These are phyloP conservation scores for Platycercus adscitus DNA, from an alignment of 2,113 vertebrate genomes.

Conservation along the genomic window DNA sequence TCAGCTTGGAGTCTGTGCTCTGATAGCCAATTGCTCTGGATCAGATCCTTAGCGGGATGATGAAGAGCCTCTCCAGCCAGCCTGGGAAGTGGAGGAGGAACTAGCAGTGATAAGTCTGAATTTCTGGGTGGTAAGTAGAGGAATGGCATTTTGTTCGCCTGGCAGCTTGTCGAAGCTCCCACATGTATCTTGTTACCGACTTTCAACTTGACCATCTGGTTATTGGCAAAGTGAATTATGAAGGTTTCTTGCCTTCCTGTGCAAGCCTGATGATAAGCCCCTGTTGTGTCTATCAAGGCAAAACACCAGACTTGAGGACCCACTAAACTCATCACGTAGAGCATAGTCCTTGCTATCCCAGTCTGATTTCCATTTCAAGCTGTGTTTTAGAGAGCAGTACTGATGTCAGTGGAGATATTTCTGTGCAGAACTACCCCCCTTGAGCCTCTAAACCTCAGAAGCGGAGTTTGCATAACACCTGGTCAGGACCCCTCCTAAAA, in stretches of 20 bases:
- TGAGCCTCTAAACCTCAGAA: background rate
- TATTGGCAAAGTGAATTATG: background rate
- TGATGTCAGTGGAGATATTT: background rate
- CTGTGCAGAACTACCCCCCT: background rate
- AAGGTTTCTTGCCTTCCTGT: background rate
- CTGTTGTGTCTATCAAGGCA: background rate
- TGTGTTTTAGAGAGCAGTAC: background rate
- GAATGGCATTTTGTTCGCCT: background rate
- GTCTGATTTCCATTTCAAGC: background rate
- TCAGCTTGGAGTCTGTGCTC: background rate
- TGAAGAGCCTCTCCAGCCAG: background rate
- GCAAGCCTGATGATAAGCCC: background rate
- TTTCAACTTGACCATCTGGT: background rate
- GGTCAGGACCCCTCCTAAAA: background rate
- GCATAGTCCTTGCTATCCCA: background rate
- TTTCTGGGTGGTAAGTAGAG: background rate
- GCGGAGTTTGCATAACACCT: background rate
- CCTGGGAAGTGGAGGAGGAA: background rate
- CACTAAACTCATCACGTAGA: background rate
- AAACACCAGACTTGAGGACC: background rate
- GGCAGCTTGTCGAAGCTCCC: background rate
- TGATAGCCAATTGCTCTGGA: background rate
- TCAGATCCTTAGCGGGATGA: background rate
- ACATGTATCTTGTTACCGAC: background rate
- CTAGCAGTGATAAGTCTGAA: background rate